A percentile compares a stretch with the other conserved stretches of the same genome.
Conservation (phyloP, 2,888 invertebrate genomes). For the Lepidocyrtoides sp. region DNA sequence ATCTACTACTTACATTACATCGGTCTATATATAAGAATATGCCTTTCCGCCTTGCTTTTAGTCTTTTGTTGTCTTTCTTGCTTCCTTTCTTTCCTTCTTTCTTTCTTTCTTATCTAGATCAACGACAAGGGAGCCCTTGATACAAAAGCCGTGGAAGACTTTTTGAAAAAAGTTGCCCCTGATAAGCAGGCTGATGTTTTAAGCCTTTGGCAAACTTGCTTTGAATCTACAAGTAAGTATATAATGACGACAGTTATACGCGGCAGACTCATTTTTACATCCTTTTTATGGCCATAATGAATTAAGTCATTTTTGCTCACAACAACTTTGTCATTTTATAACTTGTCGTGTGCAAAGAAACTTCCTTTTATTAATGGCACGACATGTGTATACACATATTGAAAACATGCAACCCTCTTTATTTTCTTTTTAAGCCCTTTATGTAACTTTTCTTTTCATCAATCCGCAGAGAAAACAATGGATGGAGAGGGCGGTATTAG, state of each 20-base stretch:
- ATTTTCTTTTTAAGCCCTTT: background rate
- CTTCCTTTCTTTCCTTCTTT: background rate
- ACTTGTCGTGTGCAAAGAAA: background rate
- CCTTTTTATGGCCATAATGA: constrained; percentile 46
- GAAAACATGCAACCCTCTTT: constrained; percentile 29
- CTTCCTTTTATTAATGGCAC: constrained; percentile 28
- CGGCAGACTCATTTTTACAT: background rate
- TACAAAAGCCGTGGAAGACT: constrained; percentile 33
- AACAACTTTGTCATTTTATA: background rate
- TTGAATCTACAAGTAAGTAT: constrained; percentile 71
- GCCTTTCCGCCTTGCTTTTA: constrained; percentile 14
- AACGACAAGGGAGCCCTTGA: constrained; percentile 64
- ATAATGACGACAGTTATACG: constrained; percentile 1
- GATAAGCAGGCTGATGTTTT: constrained; percentile 67
- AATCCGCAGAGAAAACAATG: constrained; percentile 70
- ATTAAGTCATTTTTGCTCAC: constrained; percentile 36
- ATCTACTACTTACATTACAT: background rate
- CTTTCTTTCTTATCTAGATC: constrained; percentile 46
- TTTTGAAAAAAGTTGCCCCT: constrained; percentile 62
- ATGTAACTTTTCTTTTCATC: constrained; percentile 29
- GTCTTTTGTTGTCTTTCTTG: constrained; percentile 18
- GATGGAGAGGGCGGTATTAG: constrained; percentile 69
- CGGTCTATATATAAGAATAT: no score
- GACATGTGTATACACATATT: constrained; percentile 35
- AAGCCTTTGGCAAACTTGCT: constrained; percentile 67